Conservation (phyloP, 2,888 invertebrate genomes). For the Drosophila kambysellisi region DNA sequence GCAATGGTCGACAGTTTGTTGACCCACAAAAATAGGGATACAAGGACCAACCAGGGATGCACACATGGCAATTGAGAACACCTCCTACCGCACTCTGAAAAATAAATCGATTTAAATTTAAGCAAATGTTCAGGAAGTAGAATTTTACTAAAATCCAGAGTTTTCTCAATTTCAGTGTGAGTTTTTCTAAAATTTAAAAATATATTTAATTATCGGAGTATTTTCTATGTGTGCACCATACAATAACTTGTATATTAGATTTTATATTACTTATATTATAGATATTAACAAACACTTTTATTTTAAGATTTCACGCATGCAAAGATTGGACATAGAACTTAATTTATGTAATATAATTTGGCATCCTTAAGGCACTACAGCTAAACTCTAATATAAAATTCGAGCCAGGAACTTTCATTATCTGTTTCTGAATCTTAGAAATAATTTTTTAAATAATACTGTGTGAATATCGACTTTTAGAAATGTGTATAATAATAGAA, state of each 20-base stretch:
- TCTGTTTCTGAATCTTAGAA: not conserved
- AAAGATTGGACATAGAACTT: not conserved
- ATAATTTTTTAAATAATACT: not conserved
- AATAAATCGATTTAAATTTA: not conserved
- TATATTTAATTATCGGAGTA: not conserved
- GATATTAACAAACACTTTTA: not conserved
- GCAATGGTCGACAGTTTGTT: slow-evolving; percentile 66
- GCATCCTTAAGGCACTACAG: not conserved
- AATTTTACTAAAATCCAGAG: not conserved
- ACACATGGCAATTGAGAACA: slow-evolving; percentile 54
- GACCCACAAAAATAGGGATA: slow-evolving; percentile 50
- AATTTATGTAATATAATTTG: not conserved
- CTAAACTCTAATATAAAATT: not conserved
- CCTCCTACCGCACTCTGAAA: not conserved
- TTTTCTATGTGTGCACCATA: not conserved
- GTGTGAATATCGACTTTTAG: not conserved
- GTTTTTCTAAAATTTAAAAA: not conserved
- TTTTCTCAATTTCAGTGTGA: not conserved
- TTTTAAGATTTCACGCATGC: not conserved
- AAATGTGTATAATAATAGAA: not conserved
- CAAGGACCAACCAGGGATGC: not conserved
- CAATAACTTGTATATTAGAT: not conserved
- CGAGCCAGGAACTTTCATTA: not conserved
- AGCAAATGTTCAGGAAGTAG: not conserved
- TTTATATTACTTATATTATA: not conserved